A percentile compares a stretch with the other conserved stretches of the same genome.
These are phyloP conservation scores for Boloria euphrosyne DNA, from an alignment of 2,888 invertebrate genomes.

Conservation along the genomic window DNA sequence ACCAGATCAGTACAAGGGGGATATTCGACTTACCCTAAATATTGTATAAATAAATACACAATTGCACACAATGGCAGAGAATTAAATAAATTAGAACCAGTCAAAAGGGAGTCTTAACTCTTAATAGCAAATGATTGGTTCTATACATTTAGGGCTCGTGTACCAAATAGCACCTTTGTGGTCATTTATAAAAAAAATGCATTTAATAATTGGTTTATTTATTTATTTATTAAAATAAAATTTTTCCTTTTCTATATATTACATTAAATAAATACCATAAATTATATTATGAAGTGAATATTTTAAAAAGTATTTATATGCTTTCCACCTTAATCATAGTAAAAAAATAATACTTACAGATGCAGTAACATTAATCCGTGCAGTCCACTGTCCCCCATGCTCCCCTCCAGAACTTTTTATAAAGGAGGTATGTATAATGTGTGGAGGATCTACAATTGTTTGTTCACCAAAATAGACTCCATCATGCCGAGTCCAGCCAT, in stretches of 20 bases:
- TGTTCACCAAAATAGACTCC: conserved; percentile 96
- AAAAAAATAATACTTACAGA: conserved; percentile 49
- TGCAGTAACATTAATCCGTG: conserved; percentile 84
- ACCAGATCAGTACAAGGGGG: conserved; percentile 89
- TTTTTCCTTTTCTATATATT: too few species aligned
- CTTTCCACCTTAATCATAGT: too few species aligned
- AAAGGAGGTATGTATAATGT: conserved; percentile 91
- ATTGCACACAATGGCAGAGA: too few species aligned
- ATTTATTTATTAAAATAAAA: too few species aligned
- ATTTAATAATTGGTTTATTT: too few species aligned
- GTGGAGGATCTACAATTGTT: conserved; percentile 90
- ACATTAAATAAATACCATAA: too few species aligned
- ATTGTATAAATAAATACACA: not conserved
- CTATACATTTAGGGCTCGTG: too few species aligned
- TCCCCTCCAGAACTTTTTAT: conserved; percentile 91
- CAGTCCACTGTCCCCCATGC: conserved; percentile 97
- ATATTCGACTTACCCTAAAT: conserved; percentile 46
- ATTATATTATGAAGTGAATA: too few species aligned
- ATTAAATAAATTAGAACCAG: too few species aligned
- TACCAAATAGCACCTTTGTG: too few species aligned
- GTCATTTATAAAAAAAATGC: too few species aligned
- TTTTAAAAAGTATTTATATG: too few species aligned
- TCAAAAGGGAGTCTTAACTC: not conserved
- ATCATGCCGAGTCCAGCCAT: conserved; percentile 97
- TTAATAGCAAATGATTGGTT: not conserved